Evolutionary conservation across 2,888 invertebrate genomes (phyloP).

Genomic region (Microctonus aethiopoides): DNA sequence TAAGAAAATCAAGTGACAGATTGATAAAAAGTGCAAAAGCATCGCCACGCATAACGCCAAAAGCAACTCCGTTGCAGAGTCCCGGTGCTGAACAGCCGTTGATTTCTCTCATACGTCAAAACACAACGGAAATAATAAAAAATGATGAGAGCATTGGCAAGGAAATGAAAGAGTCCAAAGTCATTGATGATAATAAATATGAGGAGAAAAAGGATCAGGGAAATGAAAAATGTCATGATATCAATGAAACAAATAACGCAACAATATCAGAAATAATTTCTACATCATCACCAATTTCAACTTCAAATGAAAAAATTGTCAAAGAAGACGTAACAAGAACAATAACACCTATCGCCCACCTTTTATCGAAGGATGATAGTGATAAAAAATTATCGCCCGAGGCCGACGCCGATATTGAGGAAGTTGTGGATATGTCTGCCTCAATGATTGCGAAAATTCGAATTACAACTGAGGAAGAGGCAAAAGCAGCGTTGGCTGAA

Average conservation of each 20-base stretch:
- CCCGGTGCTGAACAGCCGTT: constrained; percentile 68
- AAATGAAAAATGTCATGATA: constrained; percentile 55
- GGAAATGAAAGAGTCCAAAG: constrained; percentile 51
- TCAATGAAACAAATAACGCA: constrained; percentile 23
- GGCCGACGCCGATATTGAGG: constrained; percentile 53
- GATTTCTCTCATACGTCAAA: constrained; percentile 58
- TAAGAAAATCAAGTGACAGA: constrained; percentile 58
- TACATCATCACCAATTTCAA: constrained; percentile 39
- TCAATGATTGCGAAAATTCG: constrained; percentile 76
- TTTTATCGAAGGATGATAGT: constrained; percentile 51
- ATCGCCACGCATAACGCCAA: constrained; percentile 68
- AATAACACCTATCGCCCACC: not conserved
- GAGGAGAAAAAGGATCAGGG: constrained; percentile 61
- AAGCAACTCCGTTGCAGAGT: constrained; percentile 71
- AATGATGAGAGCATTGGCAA: constrained; percentile 45
- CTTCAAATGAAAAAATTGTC: constrained; percentile 43
- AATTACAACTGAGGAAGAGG: constrained; percentile 91
- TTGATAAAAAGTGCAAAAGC: constrained; percentile 61
- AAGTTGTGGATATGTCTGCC: constrained; percentile 65
- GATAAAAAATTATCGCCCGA: constrained; percentile 21
- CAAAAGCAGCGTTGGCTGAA: constrained; percentile 93
- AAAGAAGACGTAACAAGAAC: constrained; percentile 49
- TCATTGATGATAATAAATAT: constrained; percentile 51
- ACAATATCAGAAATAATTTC: constrained; percentile 28
- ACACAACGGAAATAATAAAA: constrained; percentile 55